These are phyloP conservation scores for Triops longicaudatus DNA, from an alignment of 1,140 invertebrate genomes.

Conservation along the genomic window DNA sequence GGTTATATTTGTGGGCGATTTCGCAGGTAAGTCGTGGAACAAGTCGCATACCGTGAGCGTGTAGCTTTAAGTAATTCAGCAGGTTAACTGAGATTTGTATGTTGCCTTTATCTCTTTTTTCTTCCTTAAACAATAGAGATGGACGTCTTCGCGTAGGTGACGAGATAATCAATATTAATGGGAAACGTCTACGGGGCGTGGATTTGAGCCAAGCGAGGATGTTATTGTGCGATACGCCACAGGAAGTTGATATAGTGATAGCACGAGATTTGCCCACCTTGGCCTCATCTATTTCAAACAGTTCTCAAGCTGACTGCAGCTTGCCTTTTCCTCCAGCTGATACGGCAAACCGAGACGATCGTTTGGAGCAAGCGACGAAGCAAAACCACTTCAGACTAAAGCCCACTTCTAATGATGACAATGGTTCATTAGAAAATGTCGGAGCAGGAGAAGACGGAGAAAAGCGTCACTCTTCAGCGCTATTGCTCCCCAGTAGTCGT, in stretches of 20 bases:
- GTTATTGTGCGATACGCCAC: slow-evolving; percentile 45
- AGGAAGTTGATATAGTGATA: slow-evolving; percentile 49
- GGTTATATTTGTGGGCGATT: too few species aligned
- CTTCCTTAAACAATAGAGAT: slow-evolving; percentile 43
- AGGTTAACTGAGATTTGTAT: background rate
- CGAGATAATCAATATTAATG: slow-evolving; percentile 59
- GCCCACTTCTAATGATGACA: slow-evolving; percentile 31
- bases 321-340: background rate
- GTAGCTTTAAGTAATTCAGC: background rate
- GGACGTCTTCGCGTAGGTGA: slow-evolving; percentile 51
- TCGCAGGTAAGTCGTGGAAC: too few species aligned
- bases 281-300: background rate
- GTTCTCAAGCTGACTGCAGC: background rate
- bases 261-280: slow-evolving; percentile 35
- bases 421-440: slow-evolving; percentile 2
- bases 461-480: background rate
- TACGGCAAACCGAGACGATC: background rate
- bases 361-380: background rate
- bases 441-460: background rate
- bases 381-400: slow-evolving; percentile 33
- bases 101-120: background rate
- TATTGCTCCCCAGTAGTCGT: slow-evolving; percentile 26
- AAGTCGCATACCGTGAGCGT: too few species aligned
- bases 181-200: slow-evolving; percentile 51
- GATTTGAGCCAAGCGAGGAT: slow-evolving; percentile 51